Conservation (phyloP, 2,888 invertebrate species). For the Cyaniris semiargus region DNA sequence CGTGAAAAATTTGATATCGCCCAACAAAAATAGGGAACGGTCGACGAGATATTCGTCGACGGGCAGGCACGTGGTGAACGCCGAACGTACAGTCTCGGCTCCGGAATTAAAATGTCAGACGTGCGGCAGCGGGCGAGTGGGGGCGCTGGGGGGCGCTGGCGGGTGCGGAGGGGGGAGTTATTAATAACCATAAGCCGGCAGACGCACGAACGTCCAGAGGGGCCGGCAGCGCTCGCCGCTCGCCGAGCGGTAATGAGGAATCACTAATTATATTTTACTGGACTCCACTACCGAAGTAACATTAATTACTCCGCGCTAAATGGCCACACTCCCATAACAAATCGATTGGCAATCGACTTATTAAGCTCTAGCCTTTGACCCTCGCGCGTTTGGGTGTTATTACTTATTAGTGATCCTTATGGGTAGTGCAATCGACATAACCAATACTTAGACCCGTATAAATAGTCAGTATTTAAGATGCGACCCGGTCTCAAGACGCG, state of each 20-base stretch:
- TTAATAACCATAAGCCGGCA: conserved; percentile 81
- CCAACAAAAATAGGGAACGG: conserved; percentile 55
- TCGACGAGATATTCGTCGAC: conserved; percentile 73
- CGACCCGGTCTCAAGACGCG: too few relatives aligned
- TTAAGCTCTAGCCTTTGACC: background rate
- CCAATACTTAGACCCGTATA: background rate
- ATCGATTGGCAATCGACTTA: background rate
- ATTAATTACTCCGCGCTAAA: conserved; percentile 55
- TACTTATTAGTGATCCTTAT: background rate
- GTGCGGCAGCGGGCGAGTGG: conserved; percentile 70
- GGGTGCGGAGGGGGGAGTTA: conserved; percentile 62
- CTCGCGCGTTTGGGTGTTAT: background rate
- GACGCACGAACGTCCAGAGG: conserved; percentile 81
- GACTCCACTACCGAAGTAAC: conserved; percentile 71
- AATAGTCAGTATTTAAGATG: too few relatives aligned
- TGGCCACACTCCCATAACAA: conserved; percentile 35
- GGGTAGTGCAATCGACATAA: background rate
- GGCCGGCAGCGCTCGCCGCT: conserved; percentile 51
- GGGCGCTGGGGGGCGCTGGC: conserved; percentile 59
- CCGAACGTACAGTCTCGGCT: conserved; percentile 66
- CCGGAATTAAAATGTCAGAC: conserved; percentile 80
- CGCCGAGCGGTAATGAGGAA: conserved; percentile 78
- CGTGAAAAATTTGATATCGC: conserved; percentile 31
- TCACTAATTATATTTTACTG: conserved; percentile 81
- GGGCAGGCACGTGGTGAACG: conserved; percentile 59